Evolutionary conservation across 92 coral and sea anemone genomes (phyloP), one percentile per base, ranked within the genome.

Genomic region (Heteractis magnifica): DNA sequence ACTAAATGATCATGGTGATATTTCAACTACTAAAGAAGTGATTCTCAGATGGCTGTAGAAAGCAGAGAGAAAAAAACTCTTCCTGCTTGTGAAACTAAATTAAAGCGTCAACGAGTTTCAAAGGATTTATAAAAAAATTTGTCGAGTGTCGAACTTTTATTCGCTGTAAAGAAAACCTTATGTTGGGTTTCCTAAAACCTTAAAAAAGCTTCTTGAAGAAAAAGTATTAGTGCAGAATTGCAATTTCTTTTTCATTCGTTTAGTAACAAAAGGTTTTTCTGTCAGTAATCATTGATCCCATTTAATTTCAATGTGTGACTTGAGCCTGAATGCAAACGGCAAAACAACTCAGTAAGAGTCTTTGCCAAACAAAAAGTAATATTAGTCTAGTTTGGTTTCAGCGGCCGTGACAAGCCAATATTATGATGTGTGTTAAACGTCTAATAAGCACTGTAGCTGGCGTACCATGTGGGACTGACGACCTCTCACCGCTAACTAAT

Each of bases 371-470:
- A 68, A 68, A 68, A 26, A 23, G 49, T 68, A 68, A 23, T 23
- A 68, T 68, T 26, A 68, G 49, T 8, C 73, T 68, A 68, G 49
- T 10, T 68, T 68, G 48, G 70, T 62, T 68, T 68, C 11, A 53
- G 18, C 70, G 10, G 49, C 73, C 49, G 9, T 68, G 73, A 68
- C 73, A 26, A 68, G 73, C 49, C 73, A 68, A 68, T 68, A 68
- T 68, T 68, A 14, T 68, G 14, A 68, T 26, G 73, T 68, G 73
- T 10, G 26, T 65, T 6, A 19, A 65, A 20, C 41, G 26, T 65
- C 4, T 65, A 65, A 65, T 65, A 65, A 65, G 21, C 72, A 53
- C 2, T 12, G 10, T 8, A 8, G 58, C 10, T 8, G 58, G 13
- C 13, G 58, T 53, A 12, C 58, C 58, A 53, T 53, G 58, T 53